These are phyloP conservation scores for Carassius auratus DNA, from an alignment of 2,113 vertebrate genomes.

Conservation along the genomic window DNA sequence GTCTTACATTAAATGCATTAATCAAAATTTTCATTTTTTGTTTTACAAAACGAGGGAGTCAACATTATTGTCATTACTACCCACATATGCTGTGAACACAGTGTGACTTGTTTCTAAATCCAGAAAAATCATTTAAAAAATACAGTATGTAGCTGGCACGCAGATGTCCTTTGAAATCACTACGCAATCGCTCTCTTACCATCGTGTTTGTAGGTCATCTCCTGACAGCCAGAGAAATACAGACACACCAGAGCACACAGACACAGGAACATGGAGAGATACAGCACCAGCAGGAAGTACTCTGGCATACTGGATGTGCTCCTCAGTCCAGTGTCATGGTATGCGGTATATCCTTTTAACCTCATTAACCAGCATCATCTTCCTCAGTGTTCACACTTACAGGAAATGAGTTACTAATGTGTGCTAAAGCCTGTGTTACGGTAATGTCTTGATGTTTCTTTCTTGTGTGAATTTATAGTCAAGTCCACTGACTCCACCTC, in stretches of 20 bases:
- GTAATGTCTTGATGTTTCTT: constrained; percentile 19
- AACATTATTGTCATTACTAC: not conserved
- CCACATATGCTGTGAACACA: not conserved
- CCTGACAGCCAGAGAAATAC: constrained; percentile 99
- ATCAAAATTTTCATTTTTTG: not conserved
- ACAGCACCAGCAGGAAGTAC: constrained; percentile 86
- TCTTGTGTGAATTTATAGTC: constrained; percentile 13
- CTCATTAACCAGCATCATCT: not conserved
- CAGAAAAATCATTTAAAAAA: not conserved
- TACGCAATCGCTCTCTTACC: constrained; percentile 80
- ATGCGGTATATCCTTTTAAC: not conserved
- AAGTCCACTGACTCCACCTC: constrained; percentile 59
- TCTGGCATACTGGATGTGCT: constrained; percentile 77
- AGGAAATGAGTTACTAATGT: not conserved
- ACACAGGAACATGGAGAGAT: constrained; percentile 93
- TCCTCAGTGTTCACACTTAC: not conserved
- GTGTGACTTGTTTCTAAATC: not conserved
- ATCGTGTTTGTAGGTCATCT: constrained; percentile 99
- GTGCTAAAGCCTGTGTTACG: not conserved
- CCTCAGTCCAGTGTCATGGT: not conserved
- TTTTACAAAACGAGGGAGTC: not conserved
- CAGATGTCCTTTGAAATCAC: too few relatives aligned
- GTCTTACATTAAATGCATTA: not conserved
- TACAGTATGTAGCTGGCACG: not conserved
- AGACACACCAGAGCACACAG: constrained; percentile 94